phyloP scores from a whole-genome alignment of 2,888 invertebrate species.

The Acanthosepion lycidas region DNA sequence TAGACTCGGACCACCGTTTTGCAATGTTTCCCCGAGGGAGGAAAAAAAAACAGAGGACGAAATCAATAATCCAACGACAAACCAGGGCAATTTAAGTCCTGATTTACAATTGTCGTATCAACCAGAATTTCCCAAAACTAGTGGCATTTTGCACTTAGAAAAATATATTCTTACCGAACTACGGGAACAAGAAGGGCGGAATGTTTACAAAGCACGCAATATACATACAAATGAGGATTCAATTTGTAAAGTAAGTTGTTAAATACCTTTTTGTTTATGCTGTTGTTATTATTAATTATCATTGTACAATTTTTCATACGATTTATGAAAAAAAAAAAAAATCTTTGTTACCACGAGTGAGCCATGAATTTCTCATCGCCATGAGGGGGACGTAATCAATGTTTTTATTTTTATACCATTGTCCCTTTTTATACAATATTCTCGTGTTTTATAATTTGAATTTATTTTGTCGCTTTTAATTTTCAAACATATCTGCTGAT shows the following conservation, averaged over 20 bases:
- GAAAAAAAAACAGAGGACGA: slow-evolving; percentile 23
- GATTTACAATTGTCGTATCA: slow-evolving; percentile 68
- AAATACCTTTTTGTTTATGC: no score
- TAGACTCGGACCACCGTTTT: background rate
- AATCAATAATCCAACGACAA: slow-evolving; percentile 51
- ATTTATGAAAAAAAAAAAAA: no score
- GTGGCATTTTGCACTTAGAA: slow-evolving; percentile 10
- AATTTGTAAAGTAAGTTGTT: slow-evolving; percentile 43
- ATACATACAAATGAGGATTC: background rate
- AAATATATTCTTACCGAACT: slow-evolving; percentile 41
- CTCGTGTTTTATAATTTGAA: no score
- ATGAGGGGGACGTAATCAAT: background rate
- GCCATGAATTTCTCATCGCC: background rate
- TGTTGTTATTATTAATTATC: no score
- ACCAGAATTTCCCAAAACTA: slow-evolving; percentile 61
- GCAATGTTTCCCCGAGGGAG: slow-evolving; percentile 34
- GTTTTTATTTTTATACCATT: background rate
- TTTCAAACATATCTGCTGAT: background rate
- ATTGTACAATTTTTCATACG: no score
- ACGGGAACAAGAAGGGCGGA: background rate
- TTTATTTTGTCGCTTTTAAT: background rate
- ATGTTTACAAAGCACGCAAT: slow-evolving; percentile 38
- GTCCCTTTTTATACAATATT: background rate
- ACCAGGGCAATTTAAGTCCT: slow-evolving; percentile 69
- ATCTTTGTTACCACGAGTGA: no score